phyloP scores from a whole-genome alignment of 2,113 vertebrate genomes.

The Phalacrocorax pelagicus region DNA sequence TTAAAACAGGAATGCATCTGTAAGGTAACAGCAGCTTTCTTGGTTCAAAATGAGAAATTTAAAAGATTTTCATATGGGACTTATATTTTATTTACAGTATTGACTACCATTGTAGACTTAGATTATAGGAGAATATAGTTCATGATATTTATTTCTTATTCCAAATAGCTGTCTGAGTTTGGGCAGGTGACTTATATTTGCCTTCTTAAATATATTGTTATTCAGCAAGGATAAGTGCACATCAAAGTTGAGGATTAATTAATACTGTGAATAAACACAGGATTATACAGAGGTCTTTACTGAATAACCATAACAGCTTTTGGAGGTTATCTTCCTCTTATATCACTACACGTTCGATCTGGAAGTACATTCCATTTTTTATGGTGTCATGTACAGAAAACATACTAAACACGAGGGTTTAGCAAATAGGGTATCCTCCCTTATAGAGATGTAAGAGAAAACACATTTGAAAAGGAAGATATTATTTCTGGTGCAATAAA shows the following conservation, averaged over 20 bases:
- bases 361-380: background rate
- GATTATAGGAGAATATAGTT: background rate
- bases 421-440: background rate
- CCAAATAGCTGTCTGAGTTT: background rate
- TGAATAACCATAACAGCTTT: background rate
- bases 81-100: background rate
- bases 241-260: background rate
- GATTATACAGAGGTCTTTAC: background rate
- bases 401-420: background rate
- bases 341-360: background rate
- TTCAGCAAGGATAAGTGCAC: background rate
- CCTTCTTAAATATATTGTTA: background rate
- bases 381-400: background rate
- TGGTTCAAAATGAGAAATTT: background rate
- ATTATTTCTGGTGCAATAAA: background rate
- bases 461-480: background rate
- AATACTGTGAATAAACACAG: background rate
- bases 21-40: background rate
- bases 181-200: background rate
- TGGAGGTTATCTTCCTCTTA: background rate
- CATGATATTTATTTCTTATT: background rate
- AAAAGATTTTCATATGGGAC: background rate
- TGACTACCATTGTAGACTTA: background rate
- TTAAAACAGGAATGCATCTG: background rate
- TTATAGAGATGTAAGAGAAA: background rate